phyloP scores from a whole-genome alignment of 2,888 invertebrate genomes.

The Parnassius smintheus region DNA sequence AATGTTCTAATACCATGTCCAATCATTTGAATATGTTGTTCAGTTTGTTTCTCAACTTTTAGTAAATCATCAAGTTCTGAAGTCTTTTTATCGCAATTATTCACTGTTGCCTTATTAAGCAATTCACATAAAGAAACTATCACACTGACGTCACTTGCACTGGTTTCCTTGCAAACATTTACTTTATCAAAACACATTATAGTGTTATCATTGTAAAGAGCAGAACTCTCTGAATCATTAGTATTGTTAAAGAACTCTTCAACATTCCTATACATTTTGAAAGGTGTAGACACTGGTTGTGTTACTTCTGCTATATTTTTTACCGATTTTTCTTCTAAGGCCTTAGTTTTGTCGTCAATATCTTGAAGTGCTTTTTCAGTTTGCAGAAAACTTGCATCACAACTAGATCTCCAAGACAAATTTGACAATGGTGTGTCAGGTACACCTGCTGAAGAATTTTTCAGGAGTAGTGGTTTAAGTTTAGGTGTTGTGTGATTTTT shows the following conservation, averaged over 20 bases:
- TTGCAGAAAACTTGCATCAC: slow-evolving; percentile 66
- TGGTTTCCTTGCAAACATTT: slow-evolving; percentile 38
- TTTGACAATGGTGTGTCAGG: slow-evolving; percentile 58
- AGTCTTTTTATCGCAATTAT: slow-evolving; percentile 39
- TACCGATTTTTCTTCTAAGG: slow-evolving; percentile 41
- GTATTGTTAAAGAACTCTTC: slow-evolving; percentile 59
- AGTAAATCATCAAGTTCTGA: slow-evolving; percentile 52
- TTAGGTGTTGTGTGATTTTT: slow-evolving; percentile 34
- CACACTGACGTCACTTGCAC: slow-evolving; percentile 59
- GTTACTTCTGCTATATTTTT: slow-evolving; percentile 57
- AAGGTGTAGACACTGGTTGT: slow-evolving; percentile 64
- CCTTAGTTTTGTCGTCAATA: slow-evolving; percentile 47
- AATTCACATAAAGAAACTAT: slow-evolving; percentile 65
- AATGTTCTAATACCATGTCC: slow-evolving; percentile 50
- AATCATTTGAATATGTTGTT: slow-evolving; percentile 52
- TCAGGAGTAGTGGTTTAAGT: slow-evolving; percentile 22
- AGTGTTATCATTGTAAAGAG: slow-evolving; percentile 52
- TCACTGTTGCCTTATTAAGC: slow-evolving; percentile 58
- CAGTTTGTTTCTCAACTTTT: slow-evolving; percentile 51
- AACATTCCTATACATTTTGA: slow-evolving; percentile 61
- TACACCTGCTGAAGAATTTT: slow-evolving; percentile 30
- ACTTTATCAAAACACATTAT: slow-evolving; percentile 63
- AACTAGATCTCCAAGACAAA: slow-evolving; percentile 59
- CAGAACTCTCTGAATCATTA: slow-evolving; percentile 49
- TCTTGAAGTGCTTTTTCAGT: slow-evolving; percentile 64